Base-by-base conservation (phyloP, 1,140 invertebrate genomes). In the Apis dorsata region DNA sequence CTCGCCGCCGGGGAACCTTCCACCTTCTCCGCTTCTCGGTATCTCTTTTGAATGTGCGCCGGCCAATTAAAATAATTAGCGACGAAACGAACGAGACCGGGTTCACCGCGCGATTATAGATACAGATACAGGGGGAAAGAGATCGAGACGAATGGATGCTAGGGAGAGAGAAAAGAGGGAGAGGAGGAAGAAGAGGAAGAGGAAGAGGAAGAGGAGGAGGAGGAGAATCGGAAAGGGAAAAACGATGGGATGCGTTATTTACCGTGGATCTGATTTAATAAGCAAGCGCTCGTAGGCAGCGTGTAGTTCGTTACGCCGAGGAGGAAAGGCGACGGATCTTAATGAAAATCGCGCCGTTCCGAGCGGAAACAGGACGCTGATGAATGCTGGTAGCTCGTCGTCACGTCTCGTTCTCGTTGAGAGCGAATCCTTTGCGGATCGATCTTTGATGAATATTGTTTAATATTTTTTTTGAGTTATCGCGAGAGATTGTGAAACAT, bases 41-140 rank as follows among this genome's bases (percentile, higher is more conserved):
- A 87, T 77, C 86, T 84, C 88, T 89, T 90, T 90, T 89, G 88
- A 89, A 90, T 90, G 88, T 86, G 83, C 88, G 84, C 86, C 88
- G 88, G 88, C 88, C 88, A 90, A 90, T 90, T 90, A 90, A 90
- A 90, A 90, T 90, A 90, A 90, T 90, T 90, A 90, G 88, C 88
- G 84, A 89, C 88, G 86, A 89, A 89, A 90, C 34, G 88, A 89
- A 89, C 83, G 88, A 86, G 86, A 83, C 68, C 77, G 80, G 51
- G 44, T 75, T 88, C 78, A 84, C 79, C 74, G 84, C 76, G 57
- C 81, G 88, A 89, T 88, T 88, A 79, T 88, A 88, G 88, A 88
- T 89, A 89, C 85, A 80, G 88, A 84, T 88, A 85, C 66, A 44
- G 80, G 71, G 59, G 62, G 71, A 86, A 71, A 69, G 66, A 85